Percentiles rank a stretch among this genome's conserved stretches.
Evolutionary conservation across 2,113 vertebrate genomes (phyloP).

Genomic region (Tragelaphus strepsiceros): DNA sequence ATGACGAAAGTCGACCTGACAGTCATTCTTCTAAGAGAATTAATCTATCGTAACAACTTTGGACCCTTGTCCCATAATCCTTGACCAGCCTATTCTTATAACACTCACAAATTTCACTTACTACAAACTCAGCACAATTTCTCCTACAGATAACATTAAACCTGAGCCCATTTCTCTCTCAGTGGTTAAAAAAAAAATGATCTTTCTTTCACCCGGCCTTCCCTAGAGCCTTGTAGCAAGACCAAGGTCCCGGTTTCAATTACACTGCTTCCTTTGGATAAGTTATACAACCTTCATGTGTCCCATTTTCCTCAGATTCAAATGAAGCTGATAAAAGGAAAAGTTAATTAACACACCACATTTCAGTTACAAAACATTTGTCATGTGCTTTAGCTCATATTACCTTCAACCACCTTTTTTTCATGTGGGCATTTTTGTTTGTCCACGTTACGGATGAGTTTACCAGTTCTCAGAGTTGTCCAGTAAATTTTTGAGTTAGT

Average conservation of each 20-base stretch:
- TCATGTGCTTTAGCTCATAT: not conserved
- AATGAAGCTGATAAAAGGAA: not conserved
- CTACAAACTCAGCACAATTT: not conserved
- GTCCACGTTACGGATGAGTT: not conserved
- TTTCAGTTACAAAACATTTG: not conserved
- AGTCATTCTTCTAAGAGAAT: not conserved
- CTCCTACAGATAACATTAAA: not conserved
- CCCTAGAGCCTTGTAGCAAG: not conserved
- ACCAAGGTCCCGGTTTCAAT: not conserved
- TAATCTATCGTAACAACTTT: not conserved
- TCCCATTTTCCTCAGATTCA: not conserved
- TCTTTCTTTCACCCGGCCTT: not conserved
- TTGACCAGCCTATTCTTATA: not conserved
- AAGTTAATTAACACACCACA: not conserved
- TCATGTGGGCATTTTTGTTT: not conserved
- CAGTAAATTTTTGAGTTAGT: not conserved
- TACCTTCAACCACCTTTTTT: not conserved
- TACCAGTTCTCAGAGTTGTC: not conserved
- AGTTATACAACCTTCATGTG: not conserved
- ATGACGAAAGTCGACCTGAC: accelerated
- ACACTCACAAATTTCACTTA: not conserved
- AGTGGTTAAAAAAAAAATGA: not conserved
- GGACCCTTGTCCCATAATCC: not conserved
- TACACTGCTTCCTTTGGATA: not conserved
- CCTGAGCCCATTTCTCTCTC: not conserved